Evolutionary conservation across 2,888 invertebrate species (phyloP), one percentile per base, ranked within the genome.

Genomic region (Agrotis ipsilon): DNA sequence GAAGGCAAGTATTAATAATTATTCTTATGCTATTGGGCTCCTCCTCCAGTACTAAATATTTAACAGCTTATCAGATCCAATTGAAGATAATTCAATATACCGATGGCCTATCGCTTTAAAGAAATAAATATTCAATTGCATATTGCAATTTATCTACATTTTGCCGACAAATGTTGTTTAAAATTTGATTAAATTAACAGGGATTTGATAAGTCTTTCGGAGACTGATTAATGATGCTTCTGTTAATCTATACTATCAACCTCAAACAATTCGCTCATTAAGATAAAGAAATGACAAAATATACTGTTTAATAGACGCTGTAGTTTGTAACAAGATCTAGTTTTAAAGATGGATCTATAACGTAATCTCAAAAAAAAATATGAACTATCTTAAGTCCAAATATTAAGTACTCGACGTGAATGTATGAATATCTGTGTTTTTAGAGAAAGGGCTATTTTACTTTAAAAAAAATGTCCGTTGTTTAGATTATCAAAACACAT

Each of bases 1-100:
- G 98, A 98, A 95, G 97, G 97, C 94, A 87, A 81, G 86, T 80
- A 49, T 55, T 32, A 14, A 4, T 13, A 13, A 0, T 13, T 32
- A n/a, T 32, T 55, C n/a, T n/a, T 55, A 6, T 3, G 32, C 5
- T 1, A n/a, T 55, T 32, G 5, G n/a, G 13, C n/a, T 55, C 2
- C 5, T 32, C 2, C 11, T 32, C n/a, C n/a, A 32, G n/a, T 11
- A n/a, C 13, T n/a, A 32, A n/a, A n/a, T 13, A n/a, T 6, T 32
- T 7, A 39, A 39, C 39, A 9, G 39, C 39, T 39, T 11, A 39
- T 39, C 11, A 32, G 27, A 54, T 54, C 24, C 24, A 11, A 18
- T 9, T 24, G 1, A 27, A 54, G 18, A 13, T 54, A 5, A 13
- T n/a, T 27, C 27, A n/a, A n/a, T n/a, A 32, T 32, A n/a, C n/a